A percentile compares a stretch with the other conserved stretches of the same genome.
Conservation (phyloP, 2,113 vertebrate species). For the Microcebus griseorufus region DNA sequence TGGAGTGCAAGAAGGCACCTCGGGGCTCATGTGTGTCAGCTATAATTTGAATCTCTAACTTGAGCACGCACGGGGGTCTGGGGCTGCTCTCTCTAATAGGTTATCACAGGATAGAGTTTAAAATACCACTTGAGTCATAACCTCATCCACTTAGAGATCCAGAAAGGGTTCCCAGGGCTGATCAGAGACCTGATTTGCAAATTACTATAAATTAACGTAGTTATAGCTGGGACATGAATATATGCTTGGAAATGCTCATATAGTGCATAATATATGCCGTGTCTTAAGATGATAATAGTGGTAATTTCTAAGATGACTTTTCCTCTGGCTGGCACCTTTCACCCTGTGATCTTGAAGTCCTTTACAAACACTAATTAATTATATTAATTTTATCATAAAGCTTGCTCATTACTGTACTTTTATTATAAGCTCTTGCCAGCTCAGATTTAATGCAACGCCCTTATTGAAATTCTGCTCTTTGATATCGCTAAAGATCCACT, state of each 20-base stretch:
- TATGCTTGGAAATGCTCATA: conserved; percentile 66
- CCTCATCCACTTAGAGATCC: conserved; percentile 77
- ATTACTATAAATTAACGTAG: conserved; percentile 79
- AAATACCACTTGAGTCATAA: conserved; percentile 79
- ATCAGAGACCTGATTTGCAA: conserved; percentile 80
- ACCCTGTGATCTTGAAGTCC: conserved; percentile 76
- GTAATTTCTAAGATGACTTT: conserved; percentile 79
- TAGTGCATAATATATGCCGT: conserved; percentile 58
- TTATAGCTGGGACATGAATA: conserved; percentile 75
- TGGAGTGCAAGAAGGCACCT: rapidly evolving
- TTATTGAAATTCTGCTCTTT: conserved; percentile 73
- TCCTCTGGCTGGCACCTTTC: conserved; percentile 78
- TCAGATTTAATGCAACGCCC: conserved; percentile 56
- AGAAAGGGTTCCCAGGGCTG: conserved; percentile 76
- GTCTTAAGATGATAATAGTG: conserved; percentile 80
- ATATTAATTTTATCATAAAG: conserved; percentile 81
- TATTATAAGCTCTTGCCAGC: conserved; percentile 76
- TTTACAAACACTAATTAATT: conserved; percentile 82
- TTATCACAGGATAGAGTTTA: conserved; percentile 75
- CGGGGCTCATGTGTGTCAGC: background rate
- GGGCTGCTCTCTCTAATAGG: conserved; percentile 65
- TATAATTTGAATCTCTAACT: conserved; percentile 60
- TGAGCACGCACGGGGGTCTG: background rate
- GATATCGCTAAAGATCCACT: conserved; percentile 24
- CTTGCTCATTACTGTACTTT: conserved; percentile 75